Base-by-base conservation (phyloP, 2,888 invertebrate genomes). In the Agrochola circellaris region DNA sequence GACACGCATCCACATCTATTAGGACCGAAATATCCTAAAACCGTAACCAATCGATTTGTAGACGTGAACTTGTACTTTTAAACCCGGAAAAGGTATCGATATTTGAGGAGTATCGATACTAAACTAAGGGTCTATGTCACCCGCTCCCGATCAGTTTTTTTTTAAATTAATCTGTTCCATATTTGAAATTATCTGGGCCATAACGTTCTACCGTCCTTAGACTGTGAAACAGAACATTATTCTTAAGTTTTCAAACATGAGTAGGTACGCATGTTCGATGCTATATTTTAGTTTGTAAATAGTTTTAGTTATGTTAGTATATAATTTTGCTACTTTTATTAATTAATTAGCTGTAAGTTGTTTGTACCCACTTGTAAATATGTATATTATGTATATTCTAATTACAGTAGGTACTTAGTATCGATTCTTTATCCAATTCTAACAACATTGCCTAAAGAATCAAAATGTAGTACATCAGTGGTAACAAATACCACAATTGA, bases 21-120 rank as follows among this genome's bases (percentile, higher is more conserved):
- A 86, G 65, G 78, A 77, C 80, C 67, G 62, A 75, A 80, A 82
- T 83, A 78, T 72, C 74, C 58, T 77, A 73, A 79, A 77, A 84
- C 87, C 88, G 84, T 87, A 73, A 48, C 83, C 70, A 91, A 91
- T 91, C 76, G 84, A 91, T 91, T 91, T 70, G 79, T 38, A 62
- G 74, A 71, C 79, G 75, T 83, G 75, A 80, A 85, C 79, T 68
- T 76, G 75, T 74, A 67, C 54, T 78, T 86, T 87, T 88, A 30
- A 48, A 80, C 6, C 15, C 38, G 23, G 34, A 42, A 54, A 30
- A 20, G 0, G 2, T 69, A 48, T 83, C 69, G 60, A 77, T 64
- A 38, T 45, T 51, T 45, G n/a, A 30, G 30, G 3, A 58, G 26
- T 66, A 30, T 66, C 75, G 61, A 82, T 34, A 34, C 54, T 67